Evolutionary conservation across 2,888 invertebrate species (phyloP), one percentile per base, ranked within the genome.

Genomic region (Sarcophaga carnaria): DNA sequence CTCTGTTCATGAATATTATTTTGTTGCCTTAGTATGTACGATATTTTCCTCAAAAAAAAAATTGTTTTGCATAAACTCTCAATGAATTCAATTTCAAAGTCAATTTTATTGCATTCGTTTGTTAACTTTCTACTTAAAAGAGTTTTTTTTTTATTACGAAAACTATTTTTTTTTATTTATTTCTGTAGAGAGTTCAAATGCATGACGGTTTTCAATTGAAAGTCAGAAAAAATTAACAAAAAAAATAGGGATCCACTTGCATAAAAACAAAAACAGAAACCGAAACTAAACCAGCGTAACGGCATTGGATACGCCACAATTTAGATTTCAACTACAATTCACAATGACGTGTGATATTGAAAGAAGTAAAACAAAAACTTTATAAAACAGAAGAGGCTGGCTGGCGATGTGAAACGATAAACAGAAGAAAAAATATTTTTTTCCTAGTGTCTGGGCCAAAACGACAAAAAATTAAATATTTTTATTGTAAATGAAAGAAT

Each of bases 261-360:
- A 66, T 54, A 27, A 49, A 20, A 45, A 64, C 11, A 4, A 74
- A 67, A 37, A 62, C 4, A 37, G 14, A 5, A 47, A 64, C 67
- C 66, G 22, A 78, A 45, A 69, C n/a, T 47, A 25, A 71, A 66
- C 37, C 25, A 64, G 1, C 47, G 20, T 47, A 49, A 49, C 75
- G 54, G 49, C 54, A 59, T 54, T 54, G 69, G 66, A 62, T 72
- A 60, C 60, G 27, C 60, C n/a, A 25, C 70, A 82, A 77, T 71
- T 77, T 72, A 78, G 4, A 37, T 78, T 83, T 72, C 72, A 66
- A 66, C 71, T 77, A 67, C 66, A 77, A 78, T 74, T 78, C 66
- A 62, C 66, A 83, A 72, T 49, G 67, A 82, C 59, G 64, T 66
- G 20, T 66, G 37, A 60, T 77, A 75, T 75, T 72, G 27, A 27